Conservation (phyloP, 2,888 invertebrate genomes). For the Lasioglossum malachurum region DNA sequence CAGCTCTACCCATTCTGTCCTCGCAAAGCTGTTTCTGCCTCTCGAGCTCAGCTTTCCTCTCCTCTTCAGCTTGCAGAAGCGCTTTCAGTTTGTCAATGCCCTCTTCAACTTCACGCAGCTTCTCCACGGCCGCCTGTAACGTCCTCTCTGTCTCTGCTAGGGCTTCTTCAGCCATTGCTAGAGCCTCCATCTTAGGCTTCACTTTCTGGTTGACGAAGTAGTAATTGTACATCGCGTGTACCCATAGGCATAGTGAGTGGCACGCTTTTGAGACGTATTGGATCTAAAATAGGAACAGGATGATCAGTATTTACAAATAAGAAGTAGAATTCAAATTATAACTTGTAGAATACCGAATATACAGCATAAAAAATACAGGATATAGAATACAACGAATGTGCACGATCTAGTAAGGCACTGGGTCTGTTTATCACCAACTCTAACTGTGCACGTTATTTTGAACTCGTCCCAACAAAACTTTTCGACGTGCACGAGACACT, state of each 20-base stretch:
- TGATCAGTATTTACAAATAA: background rate
- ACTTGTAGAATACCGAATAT: no score
- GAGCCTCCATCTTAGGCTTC: slow-evolving; percentile 95
- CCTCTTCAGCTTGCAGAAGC: slow-evolving; percentile 90
- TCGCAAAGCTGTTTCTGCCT: slow-evolving; percentile 91
- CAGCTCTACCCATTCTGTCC: slow-evolving; percentile 92
- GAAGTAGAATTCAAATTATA: no score
- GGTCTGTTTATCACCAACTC: background rate
- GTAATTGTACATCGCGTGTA: slow-evolving; percentile 97
- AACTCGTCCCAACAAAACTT: background rate
- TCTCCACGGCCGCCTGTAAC: slow-evolving; percentile 90
- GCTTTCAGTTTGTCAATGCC: slow-evolving; percentile 91
- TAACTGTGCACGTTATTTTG: background rate
- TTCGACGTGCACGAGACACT: background rate
- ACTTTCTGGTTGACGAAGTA: slow-evolving; percentile 94
- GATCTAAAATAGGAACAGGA: slow-evolving; percentile 49
- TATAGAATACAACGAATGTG: no score
- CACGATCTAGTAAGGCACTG: no score
- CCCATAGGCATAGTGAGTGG: slow-evolving; percentile 94
- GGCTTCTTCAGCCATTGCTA: slow-evolving; percentile 90
- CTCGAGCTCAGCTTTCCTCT: slow-evolving; percentile 90
- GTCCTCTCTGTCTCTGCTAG: slow-evolving; percentile 88
- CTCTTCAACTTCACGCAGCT: slow-evolving; percentile 91
- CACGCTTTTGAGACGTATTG: slow-evolving; percentile 91
- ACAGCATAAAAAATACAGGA: no score